Evolutionary conservation across 1,140 invertebrate species (phyloP).

Genomic region (Leptinotarsa defecta): DNA sequence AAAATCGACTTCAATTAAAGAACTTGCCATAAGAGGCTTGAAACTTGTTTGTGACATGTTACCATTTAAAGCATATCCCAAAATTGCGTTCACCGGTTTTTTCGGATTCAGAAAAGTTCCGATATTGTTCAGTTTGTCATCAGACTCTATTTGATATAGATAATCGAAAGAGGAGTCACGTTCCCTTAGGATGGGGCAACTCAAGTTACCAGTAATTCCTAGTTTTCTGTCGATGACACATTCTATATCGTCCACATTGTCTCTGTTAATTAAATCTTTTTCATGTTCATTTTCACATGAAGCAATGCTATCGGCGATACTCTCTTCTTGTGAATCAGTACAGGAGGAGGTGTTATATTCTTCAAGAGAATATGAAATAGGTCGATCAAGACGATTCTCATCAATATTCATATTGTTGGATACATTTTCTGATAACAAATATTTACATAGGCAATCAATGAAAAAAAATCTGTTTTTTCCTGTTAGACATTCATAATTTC

Average conservation of each 20-base stretch:
- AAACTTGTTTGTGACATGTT: background rate
- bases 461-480: too few relatives aligned
- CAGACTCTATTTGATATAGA: constrained; percentile 31
- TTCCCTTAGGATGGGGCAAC: constrained; percentile 30
- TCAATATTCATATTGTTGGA: too few relatives aligned
- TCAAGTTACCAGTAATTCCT: constrained; percentile 11
- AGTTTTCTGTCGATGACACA: too few relatives aligned
- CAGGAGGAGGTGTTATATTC: too few relatives aligned
- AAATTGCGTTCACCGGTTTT: constrained; percentile 13
- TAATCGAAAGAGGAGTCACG: constrained; percentile 35
- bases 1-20: background rate
- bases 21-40: background rate
- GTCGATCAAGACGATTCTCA: too few relatives aligned
- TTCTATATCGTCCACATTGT: too few relatives aligned
- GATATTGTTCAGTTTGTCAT: background rate
- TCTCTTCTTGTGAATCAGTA: too few relatives aligned
- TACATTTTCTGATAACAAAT: background rate
- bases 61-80: constrained; percentile 16
- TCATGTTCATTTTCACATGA: too few relatives aligned
- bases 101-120: background rate
- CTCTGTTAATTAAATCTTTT: too few relatives aligned
- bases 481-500: too few relatives aligned
- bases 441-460: background rate
- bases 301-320: too few relatives aligned
- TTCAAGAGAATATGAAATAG: too few relatives aligned